phyloP scores from a whole-genome alignment of 2,113 vertebrate species.

The Catharus fuscescens region DNA sequence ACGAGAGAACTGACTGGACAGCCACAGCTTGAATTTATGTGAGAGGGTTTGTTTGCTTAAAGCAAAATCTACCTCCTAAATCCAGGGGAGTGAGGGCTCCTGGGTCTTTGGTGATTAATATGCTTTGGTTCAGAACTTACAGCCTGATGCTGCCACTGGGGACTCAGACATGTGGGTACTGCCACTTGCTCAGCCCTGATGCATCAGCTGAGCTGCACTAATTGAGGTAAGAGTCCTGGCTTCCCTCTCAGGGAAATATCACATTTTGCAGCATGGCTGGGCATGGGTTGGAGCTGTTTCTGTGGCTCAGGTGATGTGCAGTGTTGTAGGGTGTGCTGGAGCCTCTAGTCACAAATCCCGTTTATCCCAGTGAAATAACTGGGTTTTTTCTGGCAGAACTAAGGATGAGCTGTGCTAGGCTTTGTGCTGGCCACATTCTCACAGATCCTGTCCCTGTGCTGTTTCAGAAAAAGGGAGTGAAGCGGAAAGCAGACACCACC shows the following conservation, averaged over 20 bases:
- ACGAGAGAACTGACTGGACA: neutral
- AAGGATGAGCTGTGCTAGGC: neutral
- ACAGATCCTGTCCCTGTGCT: neutral
- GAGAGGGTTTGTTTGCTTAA: slow-evolving; percentile 6
- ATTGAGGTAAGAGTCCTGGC: slow-evolving; percentile 23
- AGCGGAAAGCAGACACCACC: slow-evolving; percentile 95
- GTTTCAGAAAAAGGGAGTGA: slow-evolving; percentile 95
- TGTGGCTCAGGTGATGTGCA: slow-evolving; percentile 25
- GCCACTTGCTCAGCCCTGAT: slow-evolving; percentile 31
- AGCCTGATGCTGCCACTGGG: slow-evolving; percentile 52
- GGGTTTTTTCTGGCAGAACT: neutral
- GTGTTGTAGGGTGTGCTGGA: neutral
- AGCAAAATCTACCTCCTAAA: neutral
- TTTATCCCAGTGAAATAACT: neutral
- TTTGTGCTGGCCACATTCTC: neutral
- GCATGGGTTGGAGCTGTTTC: neutral
- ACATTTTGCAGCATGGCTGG: neutral
- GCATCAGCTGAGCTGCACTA: slow-evolving; percentile 59
- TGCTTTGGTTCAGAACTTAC: slow-evolving; percentile 47
- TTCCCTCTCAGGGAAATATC: neutral
- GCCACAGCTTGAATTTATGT: neutral
- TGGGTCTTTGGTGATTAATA: slow-evolving; percentile 51
- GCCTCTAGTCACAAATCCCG: neutral
- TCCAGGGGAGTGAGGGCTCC: neutral
- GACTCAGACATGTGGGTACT: slow-evolving; percentile 47